phyloP scores from a whole-genome alignment of 1,140 invertebrate genomes.

The Andricus grossulariae region DNA sequence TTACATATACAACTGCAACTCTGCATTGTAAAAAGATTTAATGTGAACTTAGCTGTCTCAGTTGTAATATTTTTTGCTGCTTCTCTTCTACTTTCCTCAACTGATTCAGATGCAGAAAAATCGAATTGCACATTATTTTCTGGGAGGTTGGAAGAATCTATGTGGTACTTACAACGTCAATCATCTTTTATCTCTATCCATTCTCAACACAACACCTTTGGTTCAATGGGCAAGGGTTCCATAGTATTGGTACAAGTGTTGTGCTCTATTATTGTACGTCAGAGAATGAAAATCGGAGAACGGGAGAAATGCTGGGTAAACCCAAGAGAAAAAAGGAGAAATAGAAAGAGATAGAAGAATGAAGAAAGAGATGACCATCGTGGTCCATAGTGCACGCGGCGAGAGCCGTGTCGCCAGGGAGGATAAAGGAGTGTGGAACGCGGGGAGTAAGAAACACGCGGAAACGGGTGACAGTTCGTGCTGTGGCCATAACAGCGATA shows the following conservation, averaged over 20 bases:
- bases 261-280: slow-evolving; percentile 30
- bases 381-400: slow-evolving; percentile 50
- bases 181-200: slow-evolving; percentile 8
- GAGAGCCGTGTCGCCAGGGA: slow-evolving; percentile 55
- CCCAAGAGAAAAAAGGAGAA: slow-evolving; percentile 38
- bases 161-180: slow-evolving; percentile 2
- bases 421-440: slow-evolving; percentile 68
- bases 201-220: slow-evolving; percentile 8
- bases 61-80: too few relatives aligned
- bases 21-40: too few relatives aligned
- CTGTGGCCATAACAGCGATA: slow-evolving; percentile 68
- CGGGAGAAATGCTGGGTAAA: slow-evolving; percentile 40
- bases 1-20: too few relatives aligned
- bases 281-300: slow-evolving; percentile 42
- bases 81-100: background rate
- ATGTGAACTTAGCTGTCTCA: too few relatives aligned
- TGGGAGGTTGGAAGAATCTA: background rate
- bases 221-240: background rate
- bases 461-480: slow-evolving; percentile 74
- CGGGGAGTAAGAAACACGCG: slow-evolving; percentile 72
- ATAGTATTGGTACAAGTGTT: background rate
- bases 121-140: background rate
- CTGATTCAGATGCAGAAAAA: background rate
- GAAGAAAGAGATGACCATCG: slow-evolving; percentile 21
- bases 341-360: slow-evolving; percentile 33